These are phyloP conservation scores for Limnephilus lunatus DNA, from an alignment of 2,888 invertebrate species.

Conservation along the genomic window DNA sequence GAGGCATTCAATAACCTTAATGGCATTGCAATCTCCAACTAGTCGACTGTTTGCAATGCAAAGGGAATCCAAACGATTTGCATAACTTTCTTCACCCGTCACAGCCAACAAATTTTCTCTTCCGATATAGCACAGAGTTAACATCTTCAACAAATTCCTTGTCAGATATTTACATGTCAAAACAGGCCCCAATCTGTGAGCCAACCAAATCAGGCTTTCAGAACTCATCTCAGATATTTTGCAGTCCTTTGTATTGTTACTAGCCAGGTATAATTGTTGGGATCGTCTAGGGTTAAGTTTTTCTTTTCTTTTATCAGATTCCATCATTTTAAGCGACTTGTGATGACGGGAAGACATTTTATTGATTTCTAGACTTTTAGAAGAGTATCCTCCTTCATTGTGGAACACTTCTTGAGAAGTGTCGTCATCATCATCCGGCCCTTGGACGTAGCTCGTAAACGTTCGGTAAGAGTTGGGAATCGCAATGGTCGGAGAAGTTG, in stretches of 20 bases:
- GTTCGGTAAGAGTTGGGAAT: conserved; percentile 77
- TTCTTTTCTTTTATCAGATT: conserved; percentile 28
- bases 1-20: conserved; percentile 93
- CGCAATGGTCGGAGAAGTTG: conserved; percentile 84
- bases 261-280: conserved; percentile 44
- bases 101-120: conserved; percentile 83
- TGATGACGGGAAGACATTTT: conserved; percentile 37
- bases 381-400: conserved; percentile 43
- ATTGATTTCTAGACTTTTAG: conserved; percentile 53
- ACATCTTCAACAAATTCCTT: conserved; percentile 93
- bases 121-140: conserved; percentile 94
- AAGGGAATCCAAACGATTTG: conserved; percentile 76
- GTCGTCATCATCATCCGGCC: conserved; percentile 70
- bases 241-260: conserved; percentile 67
- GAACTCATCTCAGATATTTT: conserved; percentile 92
- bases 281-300: conserved; percentile 5
- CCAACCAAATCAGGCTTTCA: conserved; percentile 93
- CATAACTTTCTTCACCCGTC: conserved; percentile 66
- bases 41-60: conserved; percentile 82
- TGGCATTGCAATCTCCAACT: conserved; percentile 88
- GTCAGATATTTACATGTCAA: conserved; percentile 94
- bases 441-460: conserved; percentile 76
- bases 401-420: conserved; percentile 29
- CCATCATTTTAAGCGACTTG: conserved; percentile 25
- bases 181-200: conserved; percentile 95